Evolutionary conservation across 2,797 vertebrate species (phyloP).

Genomic region (Schizopygopsis pylzovi): DNA sequence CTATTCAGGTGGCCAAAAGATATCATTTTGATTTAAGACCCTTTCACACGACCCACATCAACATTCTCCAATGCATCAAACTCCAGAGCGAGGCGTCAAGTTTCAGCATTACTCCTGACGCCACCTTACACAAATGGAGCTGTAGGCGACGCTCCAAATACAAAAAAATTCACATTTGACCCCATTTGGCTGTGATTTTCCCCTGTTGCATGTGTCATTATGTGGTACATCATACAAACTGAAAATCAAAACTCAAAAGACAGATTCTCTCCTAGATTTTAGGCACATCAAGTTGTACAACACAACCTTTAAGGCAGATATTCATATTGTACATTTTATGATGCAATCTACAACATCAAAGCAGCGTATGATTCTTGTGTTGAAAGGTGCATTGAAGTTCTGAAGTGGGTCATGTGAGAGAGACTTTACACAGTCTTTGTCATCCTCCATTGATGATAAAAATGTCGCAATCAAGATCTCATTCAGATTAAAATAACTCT

Average conservation of each 20-base stretch:
- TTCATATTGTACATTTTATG: neutral
- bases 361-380: neutral
- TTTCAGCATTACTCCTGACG: neutral
- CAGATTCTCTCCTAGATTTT: neutral
- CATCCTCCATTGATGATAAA: neutral
- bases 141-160: neutral
- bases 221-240: neutral
- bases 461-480: neutral
- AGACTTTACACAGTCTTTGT: neutral
- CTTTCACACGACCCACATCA: conserved; percentile 9
- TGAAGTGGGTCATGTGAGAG: conserved; percentile 11
- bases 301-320: neutral
- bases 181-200: neutral
- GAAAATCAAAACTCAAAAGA: neutral
- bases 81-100: neutral
- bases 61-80: conserved; percentile 1
- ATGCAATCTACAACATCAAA: neutral
- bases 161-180: neutral
- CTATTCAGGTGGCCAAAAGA: neutral
- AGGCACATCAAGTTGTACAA: neutral
- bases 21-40: conserved; percentile 17
- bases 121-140: neutral
- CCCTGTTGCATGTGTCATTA: neutral
- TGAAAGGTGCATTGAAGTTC: neutral
- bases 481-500: neutral